These are phyloP conservation scores for Galerucella pusilla DNA, from an alignment of 2,888 invertebrate species.

Conservation along the genomic window DNA sequence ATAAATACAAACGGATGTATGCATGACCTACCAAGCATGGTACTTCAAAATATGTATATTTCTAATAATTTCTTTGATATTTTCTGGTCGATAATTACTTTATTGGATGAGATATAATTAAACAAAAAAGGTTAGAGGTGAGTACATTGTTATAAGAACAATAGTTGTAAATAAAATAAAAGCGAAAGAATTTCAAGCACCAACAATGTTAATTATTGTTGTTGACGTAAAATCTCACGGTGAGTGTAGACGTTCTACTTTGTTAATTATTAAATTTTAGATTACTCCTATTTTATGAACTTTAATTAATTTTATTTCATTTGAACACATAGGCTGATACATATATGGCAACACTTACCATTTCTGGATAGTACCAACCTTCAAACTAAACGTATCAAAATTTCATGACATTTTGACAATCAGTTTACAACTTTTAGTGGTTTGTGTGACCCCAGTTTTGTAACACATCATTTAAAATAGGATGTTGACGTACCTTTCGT, in stretches of 20 bases:
- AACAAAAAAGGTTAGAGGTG: slow-evolving; percentile 18
- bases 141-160: slow-evolving; percentile 21
- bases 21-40: slow-evolving; percentile 47
- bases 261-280: neutral
- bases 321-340: neutral
- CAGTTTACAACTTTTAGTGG: too few relatives aligned
- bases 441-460: too few relatives aligned
- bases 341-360: too few relatives aligned
- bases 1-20: slow-evolving; percentile 10
- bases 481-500: too few relatives aligned
- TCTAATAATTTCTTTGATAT: slow-evolving; percentile 27
- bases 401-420: too few relatives aligned
- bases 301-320: neutral
- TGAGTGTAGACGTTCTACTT: slow-evolving; percentile 6
- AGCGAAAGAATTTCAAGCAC: slow-evolving; percentile 3
- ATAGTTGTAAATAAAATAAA: slow-evolving; percentile 14
- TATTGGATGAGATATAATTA: slow-evolving; percentile 21
- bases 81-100: slow-evolving; percentile 22
- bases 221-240: slow-evolving; percentile 7
- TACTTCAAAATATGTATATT: slow-evolving; percentile 26
- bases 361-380: too few relatives aligned
- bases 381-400: too few relatives aligned
- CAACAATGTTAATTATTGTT: slow-evolving; percentile 8
- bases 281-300: neutral
- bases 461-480: too few relatives aligned